A percentile compares a stretch with the other conserved stretches of the same genome.
phyloP scores from a whole-genome alignment of 2,113 vertebrate genomes.

The Dolichallabes microphthalmus region DNA sequence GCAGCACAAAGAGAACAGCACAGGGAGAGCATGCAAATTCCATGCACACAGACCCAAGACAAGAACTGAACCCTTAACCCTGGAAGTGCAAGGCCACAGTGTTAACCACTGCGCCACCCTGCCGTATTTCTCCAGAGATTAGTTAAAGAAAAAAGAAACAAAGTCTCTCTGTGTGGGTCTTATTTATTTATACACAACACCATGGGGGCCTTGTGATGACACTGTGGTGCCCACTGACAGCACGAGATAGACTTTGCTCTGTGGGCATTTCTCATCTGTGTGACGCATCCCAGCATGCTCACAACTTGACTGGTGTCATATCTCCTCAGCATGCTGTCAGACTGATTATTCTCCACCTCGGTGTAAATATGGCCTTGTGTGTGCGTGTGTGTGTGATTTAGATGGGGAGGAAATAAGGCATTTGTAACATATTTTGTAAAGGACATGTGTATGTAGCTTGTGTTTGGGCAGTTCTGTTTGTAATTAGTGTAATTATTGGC shows the following conservation, averaged over 20 bases:
- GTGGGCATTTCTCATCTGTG: slow-evolving; percentile 67
- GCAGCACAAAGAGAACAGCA: no score
- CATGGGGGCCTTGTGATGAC: slow-evolving; percentile 48
- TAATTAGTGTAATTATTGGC: slow-evolving; percentile 17
- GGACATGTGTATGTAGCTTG: slow-evolving; percentile 20
- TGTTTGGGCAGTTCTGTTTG: slow-evolving; percentile 28
- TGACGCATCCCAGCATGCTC: slow-evolving; percentile 56
- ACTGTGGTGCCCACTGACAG: slow-evolving; percentile 60
- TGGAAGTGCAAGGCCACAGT: no score
- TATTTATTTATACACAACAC: slow-evolving; percentile 62
- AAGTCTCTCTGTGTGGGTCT: slow-evolving; percentile 56
- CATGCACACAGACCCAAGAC: no score
- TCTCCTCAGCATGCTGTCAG: slow-evolving; percentile 60
- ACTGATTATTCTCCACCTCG: slow-evolving; percentile 62
- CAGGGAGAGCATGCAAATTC: no score
- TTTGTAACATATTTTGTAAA: slow-evolving; percentile 15
- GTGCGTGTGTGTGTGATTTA: neutral
- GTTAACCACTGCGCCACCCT: no score
- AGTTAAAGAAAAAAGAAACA: slow-evolving; percentile 59
- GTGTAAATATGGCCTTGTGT: slow-evolving; percentile 49
- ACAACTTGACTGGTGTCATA: slow-evolving; percentile 63
- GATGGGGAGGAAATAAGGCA: neutral
- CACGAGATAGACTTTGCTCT: slow-evolving; percentile 61
- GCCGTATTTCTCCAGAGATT: slow-evolving; percentile 29
- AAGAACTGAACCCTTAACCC: no score